A percentile compares a stretch with the other conserved stretches of the same genome.
Conservation (phyloP, 2,797 vertebrate genomes). For the Chelonia mydas region DNA sequence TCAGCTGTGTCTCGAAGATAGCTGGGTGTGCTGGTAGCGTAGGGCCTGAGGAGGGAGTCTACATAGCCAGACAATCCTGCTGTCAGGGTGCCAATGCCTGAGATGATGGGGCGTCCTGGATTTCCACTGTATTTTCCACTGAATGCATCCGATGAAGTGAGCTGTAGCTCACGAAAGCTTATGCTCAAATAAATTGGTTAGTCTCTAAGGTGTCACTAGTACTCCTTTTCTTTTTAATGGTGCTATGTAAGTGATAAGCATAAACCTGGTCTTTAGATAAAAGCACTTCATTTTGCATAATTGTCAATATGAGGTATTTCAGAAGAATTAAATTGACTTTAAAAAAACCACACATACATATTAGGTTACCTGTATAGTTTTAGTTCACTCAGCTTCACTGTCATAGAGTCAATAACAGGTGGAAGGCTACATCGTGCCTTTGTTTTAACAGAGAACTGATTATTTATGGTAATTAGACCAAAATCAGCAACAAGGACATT, state of each 20-base stretch:
- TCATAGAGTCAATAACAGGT: slow-evolving; percentile 93
- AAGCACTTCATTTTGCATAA: neutral
- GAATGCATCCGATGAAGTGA: too few species aligned
- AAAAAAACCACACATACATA: neutral
- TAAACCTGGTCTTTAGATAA: neutral
- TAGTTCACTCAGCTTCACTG: slow-evolving; percentile 91
- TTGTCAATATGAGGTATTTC: neutral
- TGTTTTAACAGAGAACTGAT: slow-evolving; percentile 87
- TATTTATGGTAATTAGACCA: slow-evolving; percentile 91
- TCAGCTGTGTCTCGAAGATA: too few species aligned
- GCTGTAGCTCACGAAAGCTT: too few species aligned
- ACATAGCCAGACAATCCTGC: too few species aligned
- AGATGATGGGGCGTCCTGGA: too few species aligned
- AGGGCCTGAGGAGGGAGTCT: too few species aligned
- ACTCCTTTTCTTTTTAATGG: neutral
- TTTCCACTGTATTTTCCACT: too few species aligned
- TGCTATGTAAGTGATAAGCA: neutral
- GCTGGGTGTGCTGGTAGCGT: too few species aligned
- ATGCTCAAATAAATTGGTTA: too few species aligned
- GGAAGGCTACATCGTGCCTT: slow-evolving; percentile 84
- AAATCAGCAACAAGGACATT: slow-evolving; percentile 96
- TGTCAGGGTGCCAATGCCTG: too few species aligned
- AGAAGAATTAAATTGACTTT: neutral
- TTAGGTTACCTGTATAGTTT: slow-evolving; percentile 92
- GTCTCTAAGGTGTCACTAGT: too few species aligned